A percentile compares a stretch with the other conserved stretches of the same genome.
Conservation (phyloP, 2,888 invertebrate genomes). For the Drosophila paranaensis region DNA sequence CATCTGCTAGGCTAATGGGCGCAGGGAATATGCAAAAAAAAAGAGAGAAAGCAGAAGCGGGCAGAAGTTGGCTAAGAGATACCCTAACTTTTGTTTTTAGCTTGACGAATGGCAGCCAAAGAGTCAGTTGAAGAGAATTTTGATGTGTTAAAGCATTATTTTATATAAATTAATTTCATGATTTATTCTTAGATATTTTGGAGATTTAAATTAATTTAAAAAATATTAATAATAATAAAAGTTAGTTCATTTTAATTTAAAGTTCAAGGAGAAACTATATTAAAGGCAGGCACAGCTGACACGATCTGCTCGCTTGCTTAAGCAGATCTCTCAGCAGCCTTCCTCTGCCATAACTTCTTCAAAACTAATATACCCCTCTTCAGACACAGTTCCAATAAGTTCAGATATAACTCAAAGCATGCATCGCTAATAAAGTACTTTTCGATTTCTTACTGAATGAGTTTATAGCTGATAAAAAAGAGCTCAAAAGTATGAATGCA, state of each 20-base stretch:
- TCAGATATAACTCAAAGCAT: neutral
- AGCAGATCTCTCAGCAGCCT: neutral
- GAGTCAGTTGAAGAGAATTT: no score
- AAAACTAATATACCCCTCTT: neutral
- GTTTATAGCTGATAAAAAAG: constrained; percentile 55
- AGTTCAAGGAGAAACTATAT: no score
- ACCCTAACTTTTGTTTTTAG: neutral
- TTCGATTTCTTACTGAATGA: constrained; percentile 46
- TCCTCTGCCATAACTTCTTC: neutral
- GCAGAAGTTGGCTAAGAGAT: neutral
- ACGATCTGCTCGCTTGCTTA: neutral
- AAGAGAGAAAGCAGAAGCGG: neutral
- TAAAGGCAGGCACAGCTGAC: neutral
- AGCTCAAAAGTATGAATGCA: constrained; percentile 28
- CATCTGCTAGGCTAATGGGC: constrained; percentile 55
- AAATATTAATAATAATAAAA: no score
- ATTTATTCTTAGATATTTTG: neutral
- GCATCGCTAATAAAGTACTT: constrained; percentile 14
- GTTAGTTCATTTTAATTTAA: no score
- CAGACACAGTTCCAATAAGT: neutral
- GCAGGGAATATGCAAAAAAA: constrained; percentile 58
- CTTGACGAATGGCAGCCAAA: no score
- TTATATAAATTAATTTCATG: no score
- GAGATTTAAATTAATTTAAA: no score
- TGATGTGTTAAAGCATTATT: no score